A percentile compares a stretch with the other conserved stretches of the same genome.
Evolutionary conservation across 2,888 invertebrate species (phyloP).

Genomic region (Syritta pipiens): DNA sequence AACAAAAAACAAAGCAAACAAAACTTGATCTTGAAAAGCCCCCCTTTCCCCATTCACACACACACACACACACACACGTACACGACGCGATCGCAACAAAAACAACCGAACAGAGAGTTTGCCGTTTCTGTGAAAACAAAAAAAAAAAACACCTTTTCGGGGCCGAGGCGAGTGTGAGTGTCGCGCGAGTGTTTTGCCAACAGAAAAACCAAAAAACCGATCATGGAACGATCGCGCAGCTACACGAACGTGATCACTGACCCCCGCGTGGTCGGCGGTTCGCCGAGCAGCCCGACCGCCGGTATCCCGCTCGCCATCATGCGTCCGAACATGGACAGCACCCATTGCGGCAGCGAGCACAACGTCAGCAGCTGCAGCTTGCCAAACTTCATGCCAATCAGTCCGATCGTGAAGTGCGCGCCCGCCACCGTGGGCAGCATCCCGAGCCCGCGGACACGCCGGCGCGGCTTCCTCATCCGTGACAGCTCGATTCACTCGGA

Average conservation of each 20-base stretch:
- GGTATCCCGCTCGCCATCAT: slow-evolving; percentile 49
- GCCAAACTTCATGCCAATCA: slow-evolving; percentile 67
- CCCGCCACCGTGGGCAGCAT: slow-evolving; percentile 4
- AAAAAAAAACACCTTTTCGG: slow-evolving; percentile 19
- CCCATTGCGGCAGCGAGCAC: slow-evolving; percentile 52
- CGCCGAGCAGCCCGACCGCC: slow-evolving; percentile 34
- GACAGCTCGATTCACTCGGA: slow-evolving; percentile 79
- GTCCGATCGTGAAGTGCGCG: slow-evolving; percentile 56
- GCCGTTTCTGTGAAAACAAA: slow-evolving; percentile 13
- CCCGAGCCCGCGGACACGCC: slow-evolving; percentile 62
- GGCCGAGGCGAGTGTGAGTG: slow-evolving; percentile 4
- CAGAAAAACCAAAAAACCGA: slow-evolving; percentile 19
- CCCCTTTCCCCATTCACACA: too few species aligned
- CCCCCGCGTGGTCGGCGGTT: slow-evolving; percentile 41
- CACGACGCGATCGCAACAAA: slow-evolving; percentile 16
- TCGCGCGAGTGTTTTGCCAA: too few species aligned
- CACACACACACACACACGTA: slow-evolving; percentile 1
- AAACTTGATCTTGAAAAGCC: slow-evolving; percentile 64
- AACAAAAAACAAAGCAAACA: slow-evolving; percentile 61
- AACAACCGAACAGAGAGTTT: slow-evolving; percentile 3
- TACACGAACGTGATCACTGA: slow-evolving; percentile 63
- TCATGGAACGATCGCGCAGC: slow-evolving; percentile 60
- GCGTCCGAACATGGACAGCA: slow-evolving; percentile 54
- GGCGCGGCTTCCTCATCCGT: slow-evolving; percentile 72
- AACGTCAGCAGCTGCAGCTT: slow-evolving; percentile 59